Percentiles rank a stretch among this genome's conserved stretches.
These are phyloP conservation scores for Falco rusticolus DNA, from an alignment of 2,797 vertebrate genomes.

Conservation along the genomic window DNA sequence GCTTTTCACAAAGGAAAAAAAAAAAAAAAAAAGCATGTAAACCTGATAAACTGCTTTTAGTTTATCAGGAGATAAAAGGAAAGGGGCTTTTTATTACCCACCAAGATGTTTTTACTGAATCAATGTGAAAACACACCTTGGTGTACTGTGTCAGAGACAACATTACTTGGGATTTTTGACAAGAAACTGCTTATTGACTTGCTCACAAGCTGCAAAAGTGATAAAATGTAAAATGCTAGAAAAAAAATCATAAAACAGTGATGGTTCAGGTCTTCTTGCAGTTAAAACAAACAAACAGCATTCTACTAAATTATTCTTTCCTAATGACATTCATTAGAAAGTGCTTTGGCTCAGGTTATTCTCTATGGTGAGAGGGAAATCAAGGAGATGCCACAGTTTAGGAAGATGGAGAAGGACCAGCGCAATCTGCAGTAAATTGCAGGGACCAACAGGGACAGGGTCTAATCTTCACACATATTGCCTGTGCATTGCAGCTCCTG, in stretches of 20 bases:
- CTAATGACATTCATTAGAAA: not conserved
- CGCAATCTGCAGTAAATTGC: not conserved
- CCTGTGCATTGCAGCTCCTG: not conserved
- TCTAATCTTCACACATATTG: not conserved
- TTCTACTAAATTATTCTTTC: not conserved
- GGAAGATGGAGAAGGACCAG: not conserved
- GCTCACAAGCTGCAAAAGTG: not conserved
- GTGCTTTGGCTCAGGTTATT: not conserved
- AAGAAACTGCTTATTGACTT: not conserved
- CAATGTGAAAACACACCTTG: not conserved
- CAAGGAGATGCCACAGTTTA: not conserved
- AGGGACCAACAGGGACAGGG: not conserved
- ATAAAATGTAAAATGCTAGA: not conserved
- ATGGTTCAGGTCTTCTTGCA: not conserved
- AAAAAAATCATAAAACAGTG: not conserved
- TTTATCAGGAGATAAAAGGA: not conserved
- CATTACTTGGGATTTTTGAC: not conserved
- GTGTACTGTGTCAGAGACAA: not conserved
- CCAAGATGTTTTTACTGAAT: not conserved
- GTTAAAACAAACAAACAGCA: not conserved
- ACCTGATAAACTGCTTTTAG: not conserved
- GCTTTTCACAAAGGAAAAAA: not conserved
- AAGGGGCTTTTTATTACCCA: not conserved
- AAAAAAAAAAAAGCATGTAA: not conserved
- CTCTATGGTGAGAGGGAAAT: not conserved